Evolutionary conservation across 2,888 invertebrate species (phyloP).

Genomic region (Diplolepis rosae): DNA sequence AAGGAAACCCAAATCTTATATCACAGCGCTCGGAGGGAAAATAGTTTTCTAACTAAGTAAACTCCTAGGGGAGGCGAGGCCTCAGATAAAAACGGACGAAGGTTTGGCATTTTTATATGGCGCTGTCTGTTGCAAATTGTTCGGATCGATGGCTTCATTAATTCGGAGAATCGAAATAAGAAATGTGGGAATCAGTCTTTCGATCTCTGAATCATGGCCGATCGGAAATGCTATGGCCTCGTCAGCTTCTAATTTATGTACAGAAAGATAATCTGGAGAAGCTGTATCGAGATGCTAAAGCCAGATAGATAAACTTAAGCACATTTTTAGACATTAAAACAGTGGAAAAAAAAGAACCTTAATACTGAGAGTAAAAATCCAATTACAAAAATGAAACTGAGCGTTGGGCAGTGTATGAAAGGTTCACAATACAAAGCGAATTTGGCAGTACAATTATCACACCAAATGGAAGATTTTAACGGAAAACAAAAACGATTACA

Average conservation of each 20-base stretch:
- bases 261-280: background rate
- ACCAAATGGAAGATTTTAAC: background rate
- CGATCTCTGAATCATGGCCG: background rate
- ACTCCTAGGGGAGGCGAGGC: slow-evolving; percentile 34
- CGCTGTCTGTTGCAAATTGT: slow-evolving; percentile 43
- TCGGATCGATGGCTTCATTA: background rate
- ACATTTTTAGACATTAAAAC: background rate
- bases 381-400: background rate
- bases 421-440: background rate
- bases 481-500: background rate
- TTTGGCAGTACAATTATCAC: slow-evolving; percentile 1
- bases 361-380: slow-evolving; percentile 15
- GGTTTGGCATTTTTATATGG: slow-evolving; percentile 64
- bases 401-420: slow-evolving; percentile 11
- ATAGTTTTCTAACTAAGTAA: slow-evolving; percentile 35
- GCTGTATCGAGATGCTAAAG: background rate
- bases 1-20: slow-evolving; percentile 32
- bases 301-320: background rate
- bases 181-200: background rate
- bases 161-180: background rate
- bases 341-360: background rate
- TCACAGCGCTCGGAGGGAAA: slow-evolving; percentile 43
- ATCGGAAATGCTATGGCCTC: slow-evolving; percentile 9
- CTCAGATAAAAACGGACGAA: background rate
- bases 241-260: slow-evolving; percentile 4